Evolutionary conservation across 1,140 invertebrate genomes (phyloP).

Genomic region (Micrasema minimum): DNA sequence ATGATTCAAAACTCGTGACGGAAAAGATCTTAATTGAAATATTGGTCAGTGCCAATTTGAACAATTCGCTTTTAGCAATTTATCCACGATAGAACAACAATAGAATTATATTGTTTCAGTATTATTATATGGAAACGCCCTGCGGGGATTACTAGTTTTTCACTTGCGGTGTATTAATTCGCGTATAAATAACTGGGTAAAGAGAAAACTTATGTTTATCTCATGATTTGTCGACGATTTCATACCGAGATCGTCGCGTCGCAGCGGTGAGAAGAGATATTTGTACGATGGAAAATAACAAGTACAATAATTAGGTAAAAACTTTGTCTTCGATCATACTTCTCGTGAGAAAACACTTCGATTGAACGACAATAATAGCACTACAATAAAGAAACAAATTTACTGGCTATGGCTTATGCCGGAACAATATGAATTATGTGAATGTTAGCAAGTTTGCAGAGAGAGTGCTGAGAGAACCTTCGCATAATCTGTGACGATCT

Average conservation of each 20-base stretch:
- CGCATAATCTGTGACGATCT: neutral
- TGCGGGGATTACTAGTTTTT: conserved; percentile 4
- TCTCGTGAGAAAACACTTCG: conserved; percentile 24
- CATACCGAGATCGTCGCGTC: conserved; percentile 18
- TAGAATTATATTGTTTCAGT: too few relatives aligned
- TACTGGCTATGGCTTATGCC: conserved; percentile 26
- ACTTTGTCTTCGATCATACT: conserved; percentile 29
- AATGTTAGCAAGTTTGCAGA: conserved; percentile 24
- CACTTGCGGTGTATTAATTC: conserved; percentile 17
- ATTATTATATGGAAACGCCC: neutral
- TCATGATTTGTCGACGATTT: conserved; percentile 15
- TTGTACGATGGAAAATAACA: too few relatives aligned
- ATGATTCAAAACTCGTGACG: too few relatives aligned
- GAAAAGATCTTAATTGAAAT: too few relatives aligned
- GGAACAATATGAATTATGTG: conserved; percentile 37
- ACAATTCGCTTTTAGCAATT: too few relatives aligned
- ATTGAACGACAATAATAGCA: neutral
- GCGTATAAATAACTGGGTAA: conserved; percentile 32
- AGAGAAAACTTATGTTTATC: conserved; percentile 40
- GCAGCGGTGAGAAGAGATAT: conserved; percentile 23
- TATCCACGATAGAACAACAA: too few relatives aligned
- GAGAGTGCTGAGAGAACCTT: conserved; percentile 21
- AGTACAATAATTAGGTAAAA: conserved; percentile 44
- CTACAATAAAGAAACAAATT: conserved; percentile 28
- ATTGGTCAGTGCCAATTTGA: too few relatives aligned